A percentile compares a stretch with the other conserved stretches of the same genome.
Evolutionary conservation across 2,113 vertebrate species (phyloP).

Genomic region (Seriola aureovittata): DNA sequence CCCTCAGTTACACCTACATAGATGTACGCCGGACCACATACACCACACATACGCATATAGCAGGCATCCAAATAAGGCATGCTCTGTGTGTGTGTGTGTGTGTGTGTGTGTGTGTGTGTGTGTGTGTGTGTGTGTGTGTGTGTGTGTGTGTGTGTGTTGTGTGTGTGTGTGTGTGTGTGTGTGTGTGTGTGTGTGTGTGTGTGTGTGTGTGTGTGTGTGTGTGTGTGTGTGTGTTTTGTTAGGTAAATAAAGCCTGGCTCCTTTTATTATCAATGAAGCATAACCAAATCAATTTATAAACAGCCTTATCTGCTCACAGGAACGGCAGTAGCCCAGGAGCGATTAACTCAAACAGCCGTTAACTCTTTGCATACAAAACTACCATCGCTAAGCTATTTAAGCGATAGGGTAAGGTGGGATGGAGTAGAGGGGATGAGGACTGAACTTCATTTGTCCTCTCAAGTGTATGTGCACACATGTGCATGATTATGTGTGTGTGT

Average conservation of each 20-base stretch:
- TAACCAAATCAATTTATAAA: slow-evolving; percentile 86
- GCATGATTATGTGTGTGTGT: not conserved
- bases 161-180: slow-evolving; percentile 25
- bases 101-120: slow-evolving; percentile 9
- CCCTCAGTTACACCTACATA: slow-evolving; percentile 5
- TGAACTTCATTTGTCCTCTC: slow-evolving; percentile 80
- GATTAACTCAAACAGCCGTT: slow-evolving; percentile 78
- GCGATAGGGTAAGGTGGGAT: slow-evolving; percentile 43
- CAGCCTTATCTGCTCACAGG: slow-evolving; percentile 81
- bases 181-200: slow-evolving; percentile 26
- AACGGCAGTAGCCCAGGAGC: slow-evolving; percentile 66
- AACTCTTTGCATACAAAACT: slow-evolving; percentile 79
- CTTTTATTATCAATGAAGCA: slow-evolving; percentile 83
- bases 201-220: slow-evolving; percentile 14
- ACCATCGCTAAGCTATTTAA: slow-evolving; percentile 64
- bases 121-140: slow-evolving; percentile 18
- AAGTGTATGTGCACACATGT: slow-evolving; percentile 13
- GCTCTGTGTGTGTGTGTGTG: not conserved
- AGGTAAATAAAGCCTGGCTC: slow-evolving; percentile 81
- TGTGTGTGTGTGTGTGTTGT: no score
- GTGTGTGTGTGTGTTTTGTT: slow-evolving; percentile 62
- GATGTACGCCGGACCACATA: not conserved
- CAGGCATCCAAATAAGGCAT: slow-evolving; percentile 38
- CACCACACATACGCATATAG: not conserved
- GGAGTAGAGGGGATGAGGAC: slow-evolving; percentile 24